Percentiles rank a stretch among this genome's conserved stretches.
phyloP scores from a whole-genome alignment of 2,888 invertebrate species.

The Phengaris arion region DNA sequence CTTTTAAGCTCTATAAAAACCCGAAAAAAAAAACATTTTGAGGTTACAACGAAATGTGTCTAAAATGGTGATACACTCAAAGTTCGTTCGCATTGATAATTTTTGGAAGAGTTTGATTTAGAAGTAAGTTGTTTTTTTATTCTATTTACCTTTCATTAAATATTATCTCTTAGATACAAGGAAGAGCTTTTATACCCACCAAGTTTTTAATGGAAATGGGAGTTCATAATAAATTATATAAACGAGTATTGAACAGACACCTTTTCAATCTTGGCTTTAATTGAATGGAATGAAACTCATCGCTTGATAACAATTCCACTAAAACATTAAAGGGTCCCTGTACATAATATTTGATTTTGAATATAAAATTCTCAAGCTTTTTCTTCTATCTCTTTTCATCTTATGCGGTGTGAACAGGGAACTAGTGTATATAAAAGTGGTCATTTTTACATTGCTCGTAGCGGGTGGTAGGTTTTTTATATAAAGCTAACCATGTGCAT shows the following conservation, averaged over 20 bases:
- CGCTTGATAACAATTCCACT: background rate
- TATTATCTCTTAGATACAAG: background rate
- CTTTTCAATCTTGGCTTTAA: background rate
- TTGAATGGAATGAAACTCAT: background rate
- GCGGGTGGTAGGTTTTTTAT: background rate
- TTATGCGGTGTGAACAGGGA: background rate
- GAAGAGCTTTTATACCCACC: background rate
- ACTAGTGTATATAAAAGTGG: too few species aligned
- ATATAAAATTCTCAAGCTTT: background rate
- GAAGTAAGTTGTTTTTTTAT: slow-evolving; percentile 14
- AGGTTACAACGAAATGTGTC: background rate
- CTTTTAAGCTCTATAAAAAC: slow-evolving; percentile 33
- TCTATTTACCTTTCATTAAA: background rate
- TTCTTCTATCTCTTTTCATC: background rate
- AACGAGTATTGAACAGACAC: background rate
- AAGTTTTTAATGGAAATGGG: background rate
- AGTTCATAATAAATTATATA: background rate
- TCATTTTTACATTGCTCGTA: background rate
- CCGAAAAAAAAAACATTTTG: background rate
- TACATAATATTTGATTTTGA: background rate
- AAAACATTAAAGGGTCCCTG: background rate
- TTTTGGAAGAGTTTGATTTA: slow-evolving; percentile 6
- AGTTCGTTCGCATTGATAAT: background rate
- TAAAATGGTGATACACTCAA: slow-evolving; percentile 8
- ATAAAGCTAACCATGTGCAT: background rate